Base-by-base conservation (phyloP, 64 coral and sea anemone species). In the Pocillopora damicornis region DNA sequence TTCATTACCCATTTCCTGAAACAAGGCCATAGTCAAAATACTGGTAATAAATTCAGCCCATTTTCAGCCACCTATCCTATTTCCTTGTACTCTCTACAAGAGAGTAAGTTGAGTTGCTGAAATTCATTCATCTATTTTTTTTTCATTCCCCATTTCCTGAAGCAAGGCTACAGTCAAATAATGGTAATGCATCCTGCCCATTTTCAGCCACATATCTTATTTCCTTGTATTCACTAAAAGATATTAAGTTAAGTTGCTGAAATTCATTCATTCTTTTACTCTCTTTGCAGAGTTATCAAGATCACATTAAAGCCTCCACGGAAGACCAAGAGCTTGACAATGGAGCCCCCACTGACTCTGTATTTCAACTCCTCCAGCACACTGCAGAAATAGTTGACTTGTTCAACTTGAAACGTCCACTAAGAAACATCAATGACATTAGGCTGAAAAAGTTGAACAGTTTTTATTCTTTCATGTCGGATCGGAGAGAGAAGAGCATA, bases 371-470 rank as follows among this genome's bases (percentile, higher is more conserved):
- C 20, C 37, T 88, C 14, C 25, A 63, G 51, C 74, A 88, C 60
- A 88, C 86, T 26, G 76, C 74, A 77, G 3, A 17, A 60, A 35
- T 87, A 60, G 17, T 87, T 35, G 37, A 73, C 56, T 63, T 93
- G 5, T 88, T 92, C 74, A 81, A 61, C 37, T n/a, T 15, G 8
- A 63, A 76, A 35, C 74, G 51, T 69, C 22, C 63, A 59, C 76
- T 78, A 35, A 74, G 16, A 17, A 60, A 78, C 62, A 15, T 73
- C 35, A 59, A 78, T 37, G 86, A 88, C 61, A 35, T 1, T 13
- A 63, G 86, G 26, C 36, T 88, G 34, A 77, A 77, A 77, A 60
- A 88, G 18, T 37, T 88, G 36, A 1, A 37, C 7, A 75, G 36
- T 22, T 88, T 76, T 36, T 77, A 76, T 36, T 8, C 26, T 14